Percentiles rank a stretch among this genome's conserved stretches.
Evolutionary conservation across 2,113 vertebrate genomes (phyloP).

Genomic region (Hyperopisus bebe): DNA sequence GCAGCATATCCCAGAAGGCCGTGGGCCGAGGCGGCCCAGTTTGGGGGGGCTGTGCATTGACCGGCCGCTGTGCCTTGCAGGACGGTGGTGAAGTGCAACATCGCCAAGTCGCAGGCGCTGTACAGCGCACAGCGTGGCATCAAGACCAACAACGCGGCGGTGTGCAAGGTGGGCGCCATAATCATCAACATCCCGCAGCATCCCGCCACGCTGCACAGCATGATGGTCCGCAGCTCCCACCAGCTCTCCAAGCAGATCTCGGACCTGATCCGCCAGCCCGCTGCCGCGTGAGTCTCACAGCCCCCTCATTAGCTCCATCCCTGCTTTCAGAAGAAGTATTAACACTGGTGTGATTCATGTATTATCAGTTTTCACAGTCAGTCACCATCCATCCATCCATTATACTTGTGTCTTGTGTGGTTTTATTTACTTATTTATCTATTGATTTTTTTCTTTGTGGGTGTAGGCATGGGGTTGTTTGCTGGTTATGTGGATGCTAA

Average conservation of each 20-base stretch:
- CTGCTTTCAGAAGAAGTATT: not conserved
- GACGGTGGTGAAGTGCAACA: constrained; percentile 98
- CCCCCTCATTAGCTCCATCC: not conserved
- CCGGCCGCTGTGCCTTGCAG: constrained; percentile 48
- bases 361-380: not conserved
- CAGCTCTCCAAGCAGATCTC: constrained; percentile 98
- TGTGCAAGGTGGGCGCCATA: constrained; percentile 93
- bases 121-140: constrained; percentile 92
- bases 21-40: not conserved
- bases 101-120: constrained; percentile 94
- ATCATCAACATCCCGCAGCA: constrained; percentile 98
- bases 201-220: constrained; percentile 92
- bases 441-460: no score
- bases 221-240: constrained; percentile 99
- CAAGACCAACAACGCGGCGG: constrained; percentile 89
- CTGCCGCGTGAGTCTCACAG: constrained; percentile 64
- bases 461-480: no score
- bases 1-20: not conserved
- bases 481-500: no score
- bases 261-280: constrained; percentile 92
- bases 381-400: not conserved
- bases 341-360: not conserved
- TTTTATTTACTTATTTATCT: no score
- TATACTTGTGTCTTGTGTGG: no score
- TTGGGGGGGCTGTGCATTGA: not conserved